Evolutionary conservation across 2,113 vertebrate species (phyloP).

Genomic region (Leptosomus discolor): DNA sequence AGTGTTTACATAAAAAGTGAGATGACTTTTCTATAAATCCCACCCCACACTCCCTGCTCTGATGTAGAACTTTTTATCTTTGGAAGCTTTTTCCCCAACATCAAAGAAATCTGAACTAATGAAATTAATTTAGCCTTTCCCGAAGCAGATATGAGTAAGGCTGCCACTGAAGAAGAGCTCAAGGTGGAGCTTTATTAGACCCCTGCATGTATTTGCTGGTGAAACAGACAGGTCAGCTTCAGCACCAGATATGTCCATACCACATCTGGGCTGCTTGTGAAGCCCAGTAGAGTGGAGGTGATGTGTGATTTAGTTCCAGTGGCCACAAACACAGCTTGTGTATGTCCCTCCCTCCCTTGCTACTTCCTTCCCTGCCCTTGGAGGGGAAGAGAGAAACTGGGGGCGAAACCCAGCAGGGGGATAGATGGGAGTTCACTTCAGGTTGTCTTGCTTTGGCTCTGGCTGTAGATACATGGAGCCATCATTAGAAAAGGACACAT

Average conservation of each 20-base stretch:
- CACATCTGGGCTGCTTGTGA: not conserved
- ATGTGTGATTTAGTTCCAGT: not conserved
- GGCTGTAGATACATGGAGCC: rapidly evolving
- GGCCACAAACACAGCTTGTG: not conserved
- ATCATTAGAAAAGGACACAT: not conserved
- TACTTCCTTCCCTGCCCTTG: not conserved
- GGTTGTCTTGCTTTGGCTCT: not conserved
- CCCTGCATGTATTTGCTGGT: not conserved
- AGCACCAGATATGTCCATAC: not conserved
- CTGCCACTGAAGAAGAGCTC: not conserved
- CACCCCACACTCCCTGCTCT: not conserved
- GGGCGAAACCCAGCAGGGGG: not conserved
- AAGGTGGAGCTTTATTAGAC: not conserved
- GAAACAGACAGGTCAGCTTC: not conserved
- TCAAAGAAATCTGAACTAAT: not conserved
- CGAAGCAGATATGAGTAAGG: not conserved
- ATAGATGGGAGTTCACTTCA: not conserved
- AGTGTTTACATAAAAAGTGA: not conserved
- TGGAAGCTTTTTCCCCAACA: not conserved
- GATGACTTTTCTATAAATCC: not conserved
- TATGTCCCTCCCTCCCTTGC: not conserved
- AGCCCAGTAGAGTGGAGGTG: not conserved
- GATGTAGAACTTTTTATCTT: not conserved
- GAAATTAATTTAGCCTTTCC: not conserved
- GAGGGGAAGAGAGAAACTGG: not conserved